phyloP scores from a whole-genome alignment of 1,140 invertebrate genomes.

The Vollenhovia emeryi region DNA sequence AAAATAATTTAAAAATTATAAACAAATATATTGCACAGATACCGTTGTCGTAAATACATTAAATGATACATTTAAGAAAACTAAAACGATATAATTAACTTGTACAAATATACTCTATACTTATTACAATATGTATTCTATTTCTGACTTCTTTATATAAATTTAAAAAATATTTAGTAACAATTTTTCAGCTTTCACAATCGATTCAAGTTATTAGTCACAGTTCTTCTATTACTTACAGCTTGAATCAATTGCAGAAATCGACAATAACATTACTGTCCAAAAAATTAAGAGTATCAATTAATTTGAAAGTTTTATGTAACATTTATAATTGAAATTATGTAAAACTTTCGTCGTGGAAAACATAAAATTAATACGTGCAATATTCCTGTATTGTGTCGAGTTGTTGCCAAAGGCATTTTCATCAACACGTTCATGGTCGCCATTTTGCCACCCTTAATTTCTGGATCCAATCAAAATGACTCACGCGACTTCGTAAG shows the following conservation, averaged over 20 bases:
- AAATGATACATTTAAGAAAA: not conserved
- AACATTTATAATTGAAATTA: not conserved
- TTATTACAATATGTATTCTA: no score
- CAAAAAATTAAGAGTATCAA: not conserved
- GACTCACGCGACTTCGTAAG: conserved; percentile 79
- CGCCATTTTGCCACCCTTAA: conserved; percentile 82
- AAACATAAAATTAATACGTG: conserved; percentile 14
- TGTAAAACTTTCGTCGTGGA: not conserved
- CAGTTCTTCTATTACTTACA: no score
- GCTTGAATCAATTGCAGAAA: no score
- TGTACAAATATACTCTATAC: not conserved
- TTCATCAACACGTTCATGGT: conserved; percentile 52
- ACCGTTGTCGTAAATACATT: no score
- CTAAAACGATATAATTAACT: not conserved
- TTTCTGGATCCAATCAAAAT: conserved; percentile 84
- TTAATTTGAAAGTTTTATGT: not conserved
- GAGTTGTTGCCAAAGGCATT: conserved; percentile 64
- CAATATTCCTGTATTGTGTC: conserved; percentile 59
- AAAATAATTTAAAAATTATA: not conserved
- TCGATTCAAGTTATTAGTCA: not conserved
- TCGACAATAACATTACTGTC: not conserved
- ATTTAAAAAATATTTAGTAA: not conserved
- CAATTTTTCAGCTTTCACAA: not conserved
- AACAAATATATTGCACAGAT: no score
- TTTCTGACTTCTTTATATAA: not conserved